Conservation (phyloP, 2,888 invertebrate genomes). For the Ophion obscuratus region DNA sequence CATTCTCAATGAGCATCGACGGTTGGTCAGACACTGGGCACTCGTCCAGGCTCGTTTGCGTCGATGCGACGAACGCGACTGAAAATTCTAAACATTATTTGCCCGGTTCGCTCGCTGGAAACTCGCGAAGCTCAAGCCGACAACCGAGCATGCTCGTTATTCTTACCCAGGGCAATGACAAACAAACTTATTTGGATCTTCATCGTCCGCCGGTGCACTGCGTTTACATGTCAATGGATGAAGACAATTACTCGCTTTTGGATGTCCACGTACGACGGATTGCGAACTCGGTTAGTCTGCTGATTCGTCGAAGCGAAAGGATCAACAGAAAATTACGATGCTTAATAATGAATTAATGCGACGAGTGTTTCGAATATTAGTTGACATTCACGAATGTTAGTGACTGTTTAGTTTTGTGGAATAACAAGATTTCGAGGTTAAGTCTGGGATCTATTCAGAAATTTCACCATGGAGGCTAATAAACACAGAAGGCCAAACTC, state of each 20-base stretch:
- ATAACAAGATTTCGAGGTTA: no score
- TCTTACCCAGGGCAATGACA: slow-evolving; percentile 68
- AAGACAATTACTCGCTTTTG: neutral
- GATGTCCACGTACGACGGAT: neutral
- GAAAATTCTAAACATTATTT: slow-evolving; percentile 6
- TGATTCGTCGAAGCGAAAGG: no score
- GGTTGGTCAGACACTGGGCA: neutral
- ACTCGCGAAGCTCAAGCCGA: neutral
- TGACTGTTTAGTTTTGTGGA: no score
- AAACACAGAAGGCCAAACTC: no score
- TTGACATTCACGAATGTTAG: no score
- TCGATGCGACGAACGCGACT: slow-evolving; percentile 12
- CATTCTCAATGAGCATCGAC: slow-evolving; percentile 32
- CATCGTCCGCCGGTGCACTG: neutral
- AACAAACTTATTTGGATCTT: slow-evolving; percentile 57
- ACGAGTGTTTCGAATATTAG: no score
- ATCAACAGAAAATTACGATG: no score
- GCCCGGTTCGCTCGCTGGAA: neutral
- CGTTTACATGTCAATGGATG: neutral
- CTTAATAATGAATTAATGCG: no score
- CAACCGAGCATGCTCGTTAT: neutral
- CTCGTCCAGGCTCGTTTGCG: slow-evolving; percentile 2
- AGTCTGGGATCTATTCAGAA: no score
- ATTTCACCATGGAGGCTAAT: no score
- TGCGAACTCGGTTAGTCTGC: neutral